phyloP scores from a whole-genome alignment of 2,888 invertebrate species.

The Lobophora halterata region DNA sequence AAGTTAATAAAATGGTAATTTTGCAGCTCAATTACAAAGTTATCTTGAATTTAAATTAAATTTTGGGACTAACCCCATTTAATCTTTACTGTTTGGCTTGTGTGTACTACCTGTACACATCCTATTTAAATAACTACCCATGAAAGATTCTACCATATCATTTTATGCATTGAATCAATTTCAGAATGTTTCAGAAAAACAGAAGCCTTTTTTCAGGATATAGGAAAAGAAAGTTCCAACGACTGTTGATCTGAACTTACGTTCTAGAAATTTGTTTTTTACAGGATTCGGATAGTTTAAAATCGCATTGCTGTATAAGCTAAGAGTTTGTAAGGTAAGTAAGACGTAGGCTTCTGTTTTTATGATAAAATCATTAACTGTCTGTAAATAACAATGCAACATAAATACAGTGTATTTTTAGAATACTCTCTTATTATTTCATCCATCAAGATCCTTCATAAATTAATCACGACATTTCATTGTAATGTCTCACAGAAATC shows the following conservation, averaged over 20 bases:
- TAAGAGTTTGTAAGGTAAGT: constrained; percentile 59
- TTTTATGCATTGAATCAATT: constrained; percentile 7
- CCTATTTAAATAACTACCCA: background rate
- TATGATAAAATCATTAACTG: constrained; percentile 32
- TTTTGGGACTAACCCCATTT: too few species aligned
- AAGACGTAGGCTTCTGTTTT: constrained; percentile 68
- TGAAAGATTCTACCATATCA: constrained; percentile 3
- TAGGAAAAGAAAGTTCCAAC: constrained; percentile 3
- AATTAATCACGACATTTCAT: background rate
- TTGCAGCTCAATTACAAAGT: too few species aligned
- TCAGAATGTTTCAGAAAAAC: constrained; percentile 39
- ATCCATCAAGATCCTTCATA: too few species aligned
- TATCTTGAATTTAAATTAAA: too few species aligned
- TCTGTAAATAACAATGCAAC: constrained; percentile 34
- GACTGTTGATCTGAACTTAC: constrained; percentile 19
- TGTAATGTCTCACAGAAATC: too few species aligned
- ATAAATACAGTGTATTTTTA: constrained; percentile 43
- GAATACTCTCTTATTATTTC: constrained; percentile 46
- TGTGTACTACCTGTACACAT: background rate
- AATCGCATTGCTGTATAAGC: constrained; percentile 71
- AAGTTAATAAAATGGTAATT: too few species aligned
- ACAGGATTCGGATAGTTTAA: constrained; percentile 70
- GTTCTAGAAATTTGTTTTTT: constrained; percentile 51
- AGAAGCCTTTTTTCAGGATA: constrained; percentile 43
- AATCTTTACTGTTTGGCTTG: too few species aligned